These are phyloP conservation scores for Ibidorhyncha struthersii DNA, from an alignment of 2,113 vertebrate genomes.

Conservation along the genomic window DNA sequence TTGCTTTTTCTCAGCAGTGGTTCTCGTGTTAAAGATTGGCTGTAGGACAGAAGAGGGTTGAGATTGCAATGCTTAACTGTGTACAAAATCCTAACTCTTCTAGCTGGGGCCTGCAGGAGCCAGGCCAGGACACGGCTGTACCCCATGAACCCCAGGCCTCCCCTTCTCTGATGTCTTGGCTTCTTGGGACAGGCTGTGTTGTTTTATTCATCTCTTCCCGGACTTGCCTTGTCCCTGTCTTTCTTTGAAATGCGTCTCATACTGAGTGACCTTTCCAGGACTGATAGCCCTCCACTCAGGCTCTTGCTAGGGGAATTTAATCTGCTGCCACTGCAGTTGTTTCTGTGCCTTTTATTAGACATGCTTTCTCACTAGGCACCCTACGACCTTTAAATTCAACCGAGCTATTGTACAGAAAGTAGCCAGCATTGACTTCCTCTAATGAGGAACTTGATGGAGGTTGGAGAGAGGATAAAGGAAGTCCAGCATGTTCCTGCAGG, in stretches of 20 bases:
- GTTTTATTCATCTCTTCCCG: not conserved
- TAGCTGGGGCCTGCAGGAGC: not conserved
- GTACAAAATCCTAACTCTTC: not conserved
- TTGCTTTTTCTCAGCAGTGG: not conserved
- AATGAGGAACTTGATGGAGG: not conserved
- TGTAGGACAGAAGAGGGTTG: rapidly evolving
- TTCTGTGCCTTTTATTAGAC: slow-evolving; percentile 68
- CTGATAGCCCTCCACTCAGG: not conserved
- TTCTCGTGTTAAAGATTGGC: not conserved
- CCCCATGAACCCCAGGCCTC: not conserved
- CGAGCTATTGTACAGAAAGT: not conserved
- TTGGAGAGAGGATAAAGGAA: not conserved
- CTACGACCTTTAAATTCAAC: slow-evolving; percentile 55
- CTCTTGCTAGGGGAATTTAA: slow-evolving; percentile 53
- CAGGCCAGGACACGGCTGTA: not conserved
- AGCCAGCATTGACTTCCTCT: not conserved
- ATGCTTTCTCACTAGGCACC: not conserved
- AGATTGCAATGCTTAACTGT: not conserved
- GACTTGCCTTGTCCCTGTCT: not conserved
- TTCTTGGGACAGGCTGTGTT: not conserved
- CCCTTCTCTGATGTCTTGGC: not conserved
- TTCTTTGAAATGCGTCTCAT: not conserved
- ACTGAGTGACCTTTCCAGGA: slow-evolving; percentile 49
- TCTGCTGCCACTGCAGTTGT: slow-evolving; percentile 40
- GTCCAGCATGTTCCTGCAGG: not conserved